phyloP scores from a whole-genome alignment of 1,140 invertebrate species.

The Calephelis nemesis region DNA sequence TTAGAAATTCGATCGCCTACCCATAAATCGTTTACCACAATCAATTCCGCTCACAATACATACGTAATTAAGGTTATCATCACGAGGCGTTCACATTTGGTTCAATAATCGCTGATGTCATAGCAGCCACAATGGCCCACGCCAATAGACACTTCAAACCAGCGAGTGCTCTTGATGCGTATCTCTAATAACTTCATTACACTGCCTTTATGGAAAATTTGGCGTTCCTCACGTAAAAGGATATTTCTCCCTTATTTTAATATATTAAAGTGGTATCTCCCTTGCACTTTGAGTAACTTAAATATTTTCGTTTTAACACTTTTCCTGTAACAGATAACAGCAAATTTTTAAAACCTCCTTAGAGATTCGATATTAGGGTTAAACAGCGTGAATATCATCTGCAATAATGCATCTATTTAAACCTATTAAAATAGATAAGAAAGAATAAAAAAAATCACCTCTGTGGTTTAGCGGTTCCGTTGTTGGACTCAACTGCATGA shows the following conservation, averaged over 20 bases:
- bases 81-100: conserved; percentile 32
- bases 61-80: conserved; percentile 28
- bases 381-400: no score
- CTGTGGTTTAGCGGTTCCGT: no score
- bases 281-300: neutral
- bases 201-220: conserved; percentile 11
- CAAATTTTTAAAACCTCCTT: no score
- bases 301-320: no score
- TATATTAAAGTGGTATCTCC: conserved; percentile 11
- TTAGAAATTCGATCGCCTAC: neutral
- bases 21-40: conserved; percentile 8
- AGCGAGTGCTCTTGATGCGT: conserved; percentile 5
- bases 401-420: no score
- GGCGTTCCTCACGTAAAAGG: conserved; percentile 1
- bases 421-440: no score
- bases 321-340: no score
- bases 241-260: neutral
- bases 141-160: conserved; percentile 35
- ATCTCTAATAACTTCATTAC: conserved; percentile 17
- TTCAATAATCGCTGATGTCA: conserved; percentile 50
- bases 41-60: conserved; percentile 27
- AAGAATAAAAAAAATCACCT: no score
- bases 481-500: no score
- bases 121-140: conserved; percentile 5
- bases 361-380: no score